Evolutionary conservation across 2,113 vertebrate genomes (phyloP).

Genomic region (Uria lomvia): DNA sequence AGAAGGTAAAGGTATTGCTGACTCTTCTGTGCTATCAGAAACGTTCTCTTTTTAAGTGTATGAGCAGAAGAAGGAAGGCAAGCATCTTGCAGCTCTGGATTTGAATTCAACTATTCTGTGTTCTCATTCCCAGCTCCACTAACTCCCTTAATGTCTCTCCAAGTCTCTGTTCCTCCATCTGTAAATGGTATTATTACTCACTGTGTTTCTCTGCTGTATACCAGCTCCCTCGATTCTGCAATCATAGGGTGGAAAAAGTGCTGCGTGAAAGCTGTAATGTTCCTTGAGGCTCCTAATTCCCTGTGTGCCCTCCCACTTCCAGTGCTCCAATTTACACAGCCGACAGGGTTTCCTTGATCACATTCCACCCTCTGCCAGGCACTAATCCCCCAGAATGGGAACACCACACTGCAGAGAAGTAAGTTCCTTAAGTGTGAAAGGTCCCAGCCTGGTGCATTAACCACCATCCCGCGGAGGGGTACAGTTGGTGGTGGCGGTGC

Average conservation of each 20-base stretch:
- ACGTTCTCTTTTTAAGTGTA: neutral
- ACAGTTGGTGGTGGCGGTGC: neutral
- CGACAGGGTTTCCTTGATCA: neutral
- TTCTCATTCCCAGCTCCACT: neutral
- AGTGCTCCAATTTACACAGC: neutral
- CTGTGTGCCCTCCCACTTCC: neutral
- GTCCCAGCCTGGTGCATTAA: neutral
- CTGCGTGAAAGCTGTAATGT: neutral
- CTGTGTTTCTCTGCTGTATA: neutral
- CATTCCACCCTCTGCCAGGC: neutral
- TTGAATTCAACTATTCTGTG: neutral
- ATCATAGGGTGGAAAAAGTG: neutral
- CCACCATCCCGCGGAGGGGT: accelerated
- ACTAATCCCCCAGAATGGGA: too few species aligned
- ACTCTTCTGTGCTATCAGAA: neutral
- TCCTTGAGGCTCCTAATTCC: neutral
- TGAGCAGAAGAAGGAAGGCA: neutral
- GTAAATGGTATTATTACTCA: neutral
- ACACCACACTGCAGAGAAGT: neutral
- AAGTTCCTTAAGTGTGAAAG: neutral
- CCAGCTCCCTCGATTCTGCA: neutral
- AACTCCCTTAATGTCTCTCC: neutral
- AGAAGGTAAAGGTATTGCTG: neutral
- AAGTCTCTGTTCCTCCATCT: neutral
- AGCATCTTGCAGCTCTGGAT: neutral